Evolutionary conservation across 1,140 invertebrate genomes (phyloP).

Genomic region (Aphaenogaster rudis): DNA sequence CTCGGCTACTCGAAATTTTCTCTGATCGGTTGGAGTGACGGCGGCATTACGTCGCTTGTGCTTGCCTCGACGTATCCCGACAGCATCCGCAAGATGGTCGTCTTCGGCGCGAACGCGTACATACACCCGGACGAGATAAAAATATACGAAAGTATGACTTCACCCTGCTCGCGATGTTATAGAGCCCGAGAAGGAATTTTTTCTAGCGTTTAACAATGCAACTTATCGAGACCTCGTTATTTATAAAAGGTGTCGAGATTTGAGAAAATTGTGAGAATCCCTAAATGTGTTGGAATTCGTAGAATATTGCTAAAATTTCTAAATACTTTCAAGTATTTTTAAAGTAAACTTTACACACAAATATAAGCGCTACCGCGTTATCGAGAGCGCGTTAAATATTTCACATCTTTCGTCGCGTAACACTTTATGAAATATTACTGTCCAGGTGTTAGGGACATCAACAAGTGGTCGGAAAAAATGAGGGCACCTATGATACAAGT

Average conservation of each 20-base stretch:
- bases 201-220: background rate
- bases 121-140: constrained; percentile 90
- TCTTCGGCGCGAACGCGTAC: constrained; percentile 93
- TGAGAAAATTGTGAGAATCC: background rate
- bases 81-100: constrained; percentile 91
- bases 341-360: background rate
- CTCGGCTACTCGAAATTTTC: constrained; percentile 92
- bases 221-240: background rate
- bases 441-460: constrained; percentile 89
- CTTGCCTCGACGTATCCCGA: constrained; percentile 91
- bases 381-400: background rate
- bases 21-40: constrained; percentile 96
- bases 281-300: background rate
- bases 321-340: too few relatives aligned
- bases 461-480: constrained; percentile 93
- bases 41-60: constrained; percentile 93
- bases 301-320: background rate
- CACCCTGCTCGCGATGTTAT: background rate
- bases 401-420: background rate
- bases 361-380: background rate
- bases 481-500: constrained; percentile 90
- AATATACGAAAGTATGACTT: constrained; percentile 87
- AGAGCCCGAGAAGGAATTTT: background rate
- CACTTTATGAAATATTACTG: constrained; percentile 19
- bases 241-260: background rate